Base-by-base conservation (phyloP, 2,113 vertebrate species). In the Clarias gariepinus region DNA sequence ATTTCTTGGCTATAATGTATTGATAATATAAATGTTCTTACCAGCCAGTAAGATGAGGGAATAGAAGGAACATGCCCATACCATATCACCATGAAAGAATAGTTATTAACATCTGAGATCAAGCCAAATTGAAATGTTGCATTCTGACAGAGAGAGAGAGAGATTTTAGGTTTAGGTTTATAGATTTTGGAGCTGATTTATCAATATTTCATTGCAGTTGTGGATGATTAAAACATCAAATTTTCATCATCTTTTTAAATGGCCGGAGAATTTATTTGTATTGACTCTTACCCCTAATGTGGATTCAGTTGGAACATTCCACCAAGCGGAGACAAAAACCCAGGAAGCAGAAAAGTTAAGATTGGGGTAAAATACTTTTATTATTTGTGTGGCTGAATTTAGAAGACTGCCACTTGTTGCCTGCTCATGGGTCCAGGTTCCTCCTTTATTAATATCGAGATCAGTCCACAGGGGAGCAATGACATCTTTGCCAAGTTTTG, bases 241-340 rank as follows among this genome's bases (percentile, higher is more conserved):
- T n/a, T 64, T n/a, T 2, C 10, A n/a, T 64, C 63, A 30, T 36
- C 30, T 41, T 3, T 41, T 25, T 23, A 33, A 41, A 64, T 4
- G 1, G 55, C 12, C 41, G 55, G 41, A 4, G 41, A 41, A 60
- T 47, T 30, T 8, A 12, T 52, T 4, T n/a, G 23, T 15, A 64
- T 18, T 21, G 41, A 64, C n/a, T 7, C 73, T 78, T 78, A 85
- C 84, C 41, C 1, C 25, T 13, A 3, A 36, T 23, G 16, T 10
- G 0, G 23, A 7, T 30, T 88, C 36, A 81, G 30, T n/a, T 76
- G 83, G 57, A 5, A 64, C 66, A 28, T 33, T 85, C 15, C 28
- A 25, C 87, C 87, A 88, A 16, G 87, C 68, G 69, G 47, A 66
- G 10, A 85, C 84, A n/a, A 88, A 30, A 16, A 88, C 87, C 80